Evolutionary conservation across 2,113 vertebrate species (phyloP).

Genomic region (Pomatorhinus ruficollis): DNA sequence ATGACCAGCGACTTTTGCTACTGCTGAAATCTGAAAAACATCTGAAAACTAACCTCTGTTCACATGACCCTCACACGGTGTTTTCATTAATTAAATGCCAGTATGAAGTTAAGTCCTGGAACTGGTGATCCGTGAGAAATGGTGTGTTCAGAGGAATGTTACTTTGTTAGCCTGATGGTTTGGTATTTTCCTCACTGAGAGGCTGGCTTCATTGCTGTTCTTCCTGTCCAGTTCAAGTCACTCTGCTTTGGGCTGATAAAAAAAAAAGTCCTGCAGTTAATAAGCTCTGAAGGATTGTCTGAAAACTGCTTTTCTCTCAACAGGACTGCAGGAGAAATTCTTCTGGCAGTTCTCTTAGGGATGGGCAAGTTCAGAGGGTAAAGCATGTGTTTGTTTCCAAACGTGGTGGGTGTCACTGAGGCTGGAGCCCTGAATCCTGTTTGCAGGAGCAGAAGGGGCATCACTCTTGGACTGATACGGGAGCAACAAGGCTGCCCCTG

Average conservation of each 20-base stretch:
- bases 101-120: not conserved
- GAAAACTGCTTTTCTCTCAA: not conserved
- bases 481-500: not conserved
- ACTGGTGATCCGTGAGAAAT: not conserved
- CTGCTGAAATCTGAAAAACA: not conserved
- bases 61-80: not conserved
- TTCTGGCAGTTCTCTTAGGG: not conserved
- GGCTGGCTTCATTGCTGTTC: not conserved
- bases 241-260: not conserved
- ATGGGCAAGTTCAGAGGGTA: not conserved
- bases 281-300: not conserved
- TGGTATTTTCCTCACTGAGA: not conserved
- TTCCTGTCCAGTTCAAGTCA: not conserved
- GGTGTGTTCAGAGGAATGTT: not conserved
- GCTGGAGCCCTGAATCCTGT: not conserved
- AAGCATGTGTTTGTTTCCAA: not conserved
- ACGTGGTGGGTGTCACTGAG: not conserved
- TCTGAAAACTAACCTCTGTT: not conserved
- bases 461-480: fast-evolving
- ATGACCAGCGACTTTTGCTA: not conserved
- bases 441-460: not conserved
- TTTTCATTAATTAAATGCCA: not conserved
- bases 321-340: not conserved
- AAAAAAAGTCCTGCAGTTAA: not conserved
- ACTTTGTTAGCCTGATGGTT: not conserved